These are phyloP conservation scores for Platycnemis pennipes DNA, from an alignment of 2,888 invertebrate species.

Conservation along the genomic window DNA sequence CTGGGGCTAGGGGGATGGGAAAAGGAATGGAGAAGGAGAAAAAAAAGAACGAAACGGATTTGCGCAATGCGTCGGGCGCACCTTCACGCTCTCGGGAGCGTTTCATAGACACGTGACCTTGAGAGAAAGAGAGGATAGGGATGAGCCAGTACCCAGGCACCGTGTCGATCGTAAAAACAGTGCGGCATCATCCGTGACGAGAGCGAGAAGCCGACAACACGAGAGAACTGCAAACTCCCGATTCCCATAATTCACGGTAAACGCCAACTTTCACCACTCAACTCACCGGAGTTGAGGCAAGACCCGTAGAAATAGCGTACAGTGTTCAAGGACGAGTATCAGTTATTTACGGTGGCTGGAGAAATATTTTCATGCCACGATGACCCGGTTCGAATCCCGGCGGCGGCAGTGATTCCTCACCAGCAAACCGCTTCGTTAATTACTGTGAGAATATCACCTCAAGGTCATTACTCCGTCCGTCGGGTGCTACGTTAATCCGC, in stretches of 20 bases:
- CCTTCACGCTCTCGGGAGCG: slow-evolving; percentile 1
- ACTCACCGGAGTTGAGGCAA: not conserved
- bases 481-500: too few relatives aligned
- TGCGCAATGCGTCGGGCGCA: slow-evolving; percentile 25
- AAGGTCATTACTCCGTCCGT: too few relatives aligned
- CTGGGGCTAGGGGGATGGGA: not conserved
- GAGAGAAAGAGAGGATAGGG: not conserved
- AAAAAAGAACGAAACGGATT: not conserved
- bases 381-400: too few relatives aligned
- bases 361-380: too few relatives aligned
- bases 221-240: too few relatives aligned
- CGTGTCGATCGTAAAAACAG: not conserved
- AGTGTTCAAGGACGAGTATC: too few relatives aligned
- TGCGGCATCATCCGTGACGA: not conserved
- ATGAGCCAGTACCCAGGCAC: not conserved
- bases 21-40: too few relatives aligned
- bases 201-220: not conserved
- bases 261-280: not conserved
- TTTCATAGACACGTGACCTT: slow-evolving; percentile 14
- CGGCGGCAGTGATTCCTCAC: too few relatives aligned
- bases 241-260: not conserved
- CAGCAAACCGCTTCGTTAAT: too few relatives aligned
- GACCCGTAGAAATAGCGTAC: too few relatives aligned
- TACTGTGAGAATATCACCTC: too few relatives aligned
- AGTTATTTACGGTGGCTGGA: too few relatives aligned